Percentiles rank a stretch among this genome's conserved stretches.
phyloP scores from a whole-genome alignment of 2,888 invertebrate genomes.

The Cosmopolites sordidus region DNA sequence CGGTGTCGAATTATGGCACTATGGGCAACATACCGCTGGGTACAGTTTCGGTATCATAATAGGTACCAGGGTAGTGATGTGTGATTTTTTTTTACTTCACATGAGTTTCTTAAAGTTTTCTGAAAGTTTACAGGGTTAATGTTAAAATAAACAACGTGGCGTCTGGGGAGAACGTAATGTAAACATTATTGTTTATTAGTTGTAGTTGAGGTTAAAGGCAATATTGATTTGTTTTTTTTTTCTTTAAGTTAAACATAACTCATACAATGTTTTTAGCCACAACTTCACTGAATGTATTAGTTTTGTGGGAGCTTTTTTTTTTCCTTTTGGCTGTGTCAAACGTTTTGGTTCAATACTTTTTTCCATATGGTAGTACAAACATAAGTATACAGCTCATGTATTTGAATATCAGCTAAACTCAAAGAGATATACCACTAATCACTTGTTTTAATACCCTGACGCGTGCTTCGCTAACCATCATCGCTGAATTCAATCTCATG shows the following conservation, averaged over 20 bases:
- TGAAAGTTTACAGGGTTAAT: slow-evolving; percentile 21
- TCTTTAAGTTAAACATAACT: too few species aligned
- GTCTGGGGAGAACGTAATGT: background rate
- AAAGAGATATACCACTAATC: too few species aligned
- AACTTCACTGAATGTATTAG: background rate
- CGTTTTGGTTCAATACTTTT: background rate
- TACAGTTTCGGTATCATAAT: slow-evolving; percentile 16
- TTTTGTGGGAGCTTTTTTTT: background rate
- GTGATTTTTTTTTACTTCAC: slow-evolving; percentile 2
- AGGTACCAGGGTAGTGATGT: slow-evolving; percentile 2
- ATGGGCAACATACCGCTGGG: slow-evolving; percentile 19
- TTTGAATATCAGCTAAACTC: too few species aligned
- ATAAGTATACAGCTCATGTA: too few species aligned
- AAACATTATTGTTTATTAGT: background rate
- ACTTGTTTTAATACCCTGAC: too few species aligned
- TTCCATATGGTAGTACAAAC: background rate
- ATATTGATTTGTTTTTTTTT: too few species aligned
- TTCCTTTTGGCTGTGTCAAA: background rate
- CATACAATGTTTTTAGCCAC: background rate
- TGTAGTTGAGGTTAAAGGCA: background rate
- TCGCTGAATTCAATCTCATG: too few species aligned
- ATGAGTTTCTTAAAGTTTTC: slow-evolving; percentile 9
- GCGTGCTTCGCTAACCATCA: too few species aligned
- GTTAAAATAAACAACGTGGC: slow-evolving; percentile 2
- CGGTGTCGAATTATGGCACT: slow-evolving; percentile 19